Base-by-base conservation (phyloP, 2,888 invertebrate species). In the Cinara cedri region DNA sequence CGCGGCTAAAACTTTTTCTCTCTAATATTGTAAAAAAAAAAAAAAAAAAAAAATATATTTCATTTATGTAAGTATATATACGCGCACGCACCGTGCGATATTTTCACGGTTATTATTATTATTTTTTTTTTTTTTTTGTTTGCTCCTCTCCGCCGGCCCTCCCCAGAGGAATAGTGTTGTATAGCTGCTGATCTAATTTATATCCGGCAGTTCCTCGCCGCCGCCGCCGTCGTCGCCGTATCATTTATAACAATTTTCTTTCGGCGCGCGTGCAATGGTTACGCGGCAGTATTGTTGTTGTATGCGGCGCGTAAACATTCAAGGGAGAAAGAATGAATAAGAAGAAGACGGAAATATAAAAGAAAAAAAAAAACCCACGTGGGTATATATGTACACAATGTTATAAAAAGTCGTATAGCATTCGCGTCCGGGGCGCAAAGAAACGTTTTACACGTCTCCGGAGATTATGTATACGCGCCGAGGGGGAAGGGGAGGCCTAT, bases 181-280 rank as follows among this genome's bases (percentile, higher is more conserved):
- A n/a, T n/a, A n/a, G n/a, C n/a, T n/a, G n/a, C n/a, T 42, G 78
- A 78, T 78, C 78, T 78, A 78, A 78, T 78, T 78, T 78, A 78
- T 78, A 70, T 70, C 78, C 78, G 78, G 24, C 26, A 14, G n/a
- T 3, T 19, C 55, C 13, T 6, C 2, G 55, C 19, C 44, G 6
- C 44, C 55, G 21, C 44, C n/a, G 24, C 55, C 44, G 66, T 75
- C 72, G 60, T 26, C 46, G 70, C 6, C 55, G 76, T 78, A 78
- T 78, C 78, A 78, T 78, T 78, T 78, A 78, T 78, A 78, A 78
- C 78, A 78, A 78, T 78, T 78, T 78, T 70, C 78, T 78, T 75
- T 62, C 16, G 54, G 16, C 34, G 34, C 34, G 24, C 66, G 57
- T 46, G 72, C 49, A 19, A 62, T 51, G 34, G 19, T 49, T 49